Conservation (phyloP, 2,797 vertebrate genomes). For the Margarornis squamiger region DNA sequence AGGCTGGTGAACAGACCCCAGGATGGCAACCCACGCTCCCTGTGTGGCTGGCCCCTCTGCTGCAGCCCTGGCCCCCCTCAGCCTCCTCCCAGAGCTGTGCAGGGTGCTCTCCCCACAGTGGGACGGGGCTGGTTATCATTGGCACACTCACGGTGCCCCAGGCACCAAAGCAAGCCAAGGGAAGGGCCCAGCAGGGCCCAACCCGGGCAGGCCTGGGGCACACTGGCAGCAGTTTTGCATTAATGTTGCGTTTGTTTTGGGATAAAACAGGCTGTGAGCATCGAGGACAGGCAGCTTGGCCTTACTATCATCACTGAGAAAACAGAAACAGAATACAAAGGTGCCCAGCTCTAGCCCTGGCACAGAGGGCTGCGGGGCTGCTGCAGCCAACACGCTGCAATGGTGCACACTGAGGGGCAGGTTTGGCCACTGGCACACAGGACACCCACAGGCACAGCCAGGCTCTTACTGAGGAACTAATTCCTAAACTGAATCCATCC, state of each 20-base stretch:
- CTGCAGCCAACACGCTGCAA: background rate
- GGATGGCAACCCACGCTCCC: background rate
- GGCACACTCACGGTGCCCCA: background rate
- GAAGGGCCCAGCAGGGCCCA: background rate
- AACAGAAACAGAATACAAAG: background rate
- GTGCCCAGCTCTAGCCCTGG: background rate
- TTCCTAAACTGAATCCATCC: background rate
- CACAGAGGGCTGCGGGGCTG: background rate
- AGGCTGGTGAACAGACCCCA: background rate
- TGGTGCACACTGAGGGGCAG: background rate
- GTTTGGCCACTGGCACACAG: background rate
- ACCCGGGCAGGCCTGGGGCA: background rate
- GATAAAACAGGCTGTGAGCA: conserved; percentile 5
- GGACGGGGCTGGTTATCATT: accelerated
- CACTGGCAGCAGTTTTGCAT: background rate
- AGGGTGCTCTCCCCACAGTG: background rate
- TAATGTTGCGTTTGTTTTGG: conserved; percentile 18
- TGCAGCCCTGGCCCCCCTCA: background rate
- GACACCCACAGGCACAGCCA: background rate
- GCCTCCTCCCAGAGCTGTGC: background rate
- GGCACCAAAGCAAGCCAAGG: background rate
- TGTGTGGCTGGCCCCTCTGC: background rate
- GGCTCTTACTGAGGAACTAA: background rate
- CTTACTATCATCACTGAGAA: background rate
- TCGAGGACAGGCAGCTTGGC: background rate